Conservation (phyloP, 1,140 invertebrate genomes). For the Bombyx mandarina region DNA sequence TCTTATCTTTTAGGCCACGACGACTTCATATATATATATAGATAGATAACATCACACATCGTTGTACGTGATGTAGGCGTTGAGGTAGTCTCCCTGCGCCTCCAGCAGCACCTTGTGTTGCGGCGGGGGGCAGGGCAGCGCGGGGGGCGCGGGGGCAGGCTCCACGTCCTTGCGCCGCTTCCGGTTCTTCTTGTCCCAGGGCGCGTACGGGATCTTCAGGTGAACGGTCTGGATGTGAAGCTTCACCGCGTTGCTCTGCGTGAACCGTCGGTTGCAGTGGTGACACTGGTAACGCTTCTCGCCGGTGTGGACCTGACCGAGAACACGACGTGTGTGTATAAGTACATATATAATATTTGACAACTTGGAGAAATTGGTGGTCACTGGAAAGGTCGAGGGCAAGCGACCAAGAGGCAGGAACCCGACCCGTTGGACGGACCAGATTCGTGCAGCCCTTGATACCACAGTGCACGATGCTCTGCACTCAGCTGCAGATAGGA, state of each 20-base stretch:
- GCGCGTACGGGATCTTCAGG: conserved; percentile 59
- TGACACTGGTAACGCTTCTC: conserved; percentile 57
- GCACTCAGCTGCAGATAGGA: no score
- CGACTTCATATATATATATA: no score
- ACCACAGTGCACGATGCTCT: no score
- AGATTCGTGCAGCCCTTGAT: no score
- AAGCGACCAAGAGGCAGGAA: no score
- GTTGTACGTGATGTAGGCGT: conserved; percentile 53
- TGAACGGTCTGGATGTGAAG: conserved; percentile 62
- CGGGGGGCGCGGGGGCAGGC: conserved; percentile 3
- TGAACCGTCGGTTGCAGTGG: conserved; percentile 56
- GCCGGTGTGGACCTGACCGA: conserved; percentile 49
- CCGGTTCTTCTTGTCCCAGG: conserved; percentile 60
- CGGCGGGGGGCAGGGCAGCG: background rate
- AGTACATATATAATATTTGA: no score
- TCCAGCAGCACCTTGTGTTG: conserved; percentile 24
- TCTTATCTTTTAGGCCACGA: no score
- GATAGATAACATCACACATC: conserved; percentile 18
- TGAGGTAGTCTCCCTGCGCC: conserved; percentile 42
- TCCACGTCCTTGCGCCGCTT: conserved; percentile 40
- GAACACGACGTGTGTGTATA: no score
- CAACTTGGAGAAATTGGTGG: no score
- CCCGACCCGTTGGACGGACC: no score
- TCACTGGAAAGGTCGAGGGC: no score
- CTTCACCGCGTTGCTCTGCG: conserved; percentile 55